Conservation (phyloP, 2,888 invertebrate species). For the Euzetes globulus region DNA sequence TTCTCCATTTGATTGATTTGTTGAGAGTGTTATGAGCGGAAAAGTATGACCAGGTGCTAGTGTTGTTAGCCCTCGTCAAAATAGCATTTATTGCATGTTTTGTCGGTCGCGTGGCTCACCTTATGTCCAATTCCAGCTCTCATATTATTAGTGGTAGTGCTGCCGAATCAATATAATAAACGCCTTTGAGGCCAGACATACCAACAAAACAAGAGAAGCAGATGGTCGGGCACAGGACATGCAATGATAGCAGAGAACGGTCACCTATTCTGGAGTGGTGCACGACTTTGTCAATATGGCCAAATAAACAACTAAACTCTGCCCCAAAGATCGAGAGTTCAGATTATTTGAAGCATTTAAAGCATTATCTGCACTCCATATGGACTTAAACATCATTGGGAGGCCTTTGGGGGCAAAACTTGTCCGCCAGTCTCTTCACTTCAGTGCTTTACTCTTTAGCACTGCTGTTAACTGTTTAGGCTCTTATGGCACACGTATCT, state of each 20-base stretch:
- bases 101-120: conserved; percentile 30
- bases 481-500: conserved; percentile 19
- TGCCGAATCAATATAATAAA: conserved; percentile 22
- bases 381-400: conserved; percentile 2
- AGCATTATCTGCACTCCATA: conserved; percentile 21
- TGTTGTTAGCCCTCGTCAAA: conserved; percentile 19
- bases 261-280: not conserved
- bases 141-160: not conserved
- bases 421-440: not conserved
- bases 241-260: not conserved
- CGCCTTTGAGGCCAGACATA: conserved; percentile 30
- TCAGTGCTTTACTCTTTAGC: not conserved
- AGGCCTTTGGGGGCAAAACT: not conserved
- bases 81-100: conserved; percentile 22
- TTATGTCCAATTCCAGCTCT: conserved; percentile 14
- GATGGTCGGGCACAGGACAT: conserved; percentile 8
- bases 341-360: conserved; percentile 7
- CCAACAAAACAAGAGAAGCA: conserved; percentile 24
- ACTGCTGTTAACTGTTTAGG: not conserved
- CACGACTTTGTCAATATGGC: not conserved
- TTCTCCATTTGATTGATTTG: conserved; percentile 7
- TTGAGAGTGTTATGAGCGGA: conserved; percentile 26
- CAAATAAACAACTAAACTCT: not conserved
- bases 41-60: conserved; percentile 29
- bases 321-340: not conserved